phyloP scores from a whole-genome alignment of 2,113 vertebrate species.

The Stegostoma tigrinum region DNA sequence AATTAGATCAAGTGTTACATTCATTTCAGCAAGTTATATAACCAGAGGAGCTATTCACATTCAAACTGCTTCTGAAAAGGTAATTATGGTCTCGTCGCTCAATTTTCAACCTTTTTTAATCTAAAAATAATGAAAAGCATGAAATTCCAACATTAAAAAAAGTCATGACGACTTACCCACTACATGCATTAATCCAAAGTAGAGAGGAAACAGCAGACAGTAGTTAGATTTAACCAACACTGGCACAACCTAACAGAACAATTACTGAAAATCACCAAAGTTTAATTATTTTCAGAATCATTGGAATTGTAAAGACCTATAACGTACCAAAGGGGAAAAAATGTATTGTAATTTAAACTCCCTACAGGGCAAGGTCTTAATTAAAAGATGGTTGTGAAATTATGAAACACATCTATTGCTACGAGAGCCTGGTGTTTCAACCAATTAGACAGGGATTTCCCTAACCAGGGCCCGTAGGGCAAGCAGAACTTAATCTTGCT shows the following conservation, averaged over 20 bases:
- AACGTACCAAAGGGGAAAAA: neutral
- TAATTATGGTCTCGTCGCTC: neutral
- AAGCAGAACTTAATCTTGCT: neutral
- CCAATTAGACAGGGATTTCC: neutral
- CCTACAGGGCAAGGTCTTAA: neutral
- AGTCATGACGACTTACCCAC: neutral
- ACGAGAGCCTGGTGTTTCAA: neutral
- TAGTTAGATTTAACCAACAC: neutral
- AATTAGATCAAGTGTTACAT: neutral
- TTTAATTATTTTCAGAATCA: conserved; percentile 27
- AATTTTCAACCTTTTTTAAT: neutral
- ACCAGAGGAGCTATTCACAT: neutral
- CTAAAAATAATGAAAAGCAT: neutral
- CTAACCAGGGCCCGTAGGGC: neutral
- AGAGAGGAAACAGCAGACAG: neutral
- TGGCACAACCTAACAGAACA: neutral
- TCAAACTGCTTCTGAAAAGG: neutral
- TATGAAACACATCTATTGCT: neutral
- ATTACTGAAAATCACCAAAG: neutral
- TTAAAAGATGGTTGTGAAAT: neutral
- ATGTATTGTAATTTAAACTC: neutral
- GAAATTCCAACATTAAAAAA: neutral
- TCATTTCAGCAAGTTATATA: neutral
- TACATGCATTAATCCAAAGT: neutral
- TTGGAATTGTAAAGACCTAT: neutral